Evolutionary conservation across 1,140 invertebrate species (phyloP).

Genomic region (Drosophila takahashii): DNA sequence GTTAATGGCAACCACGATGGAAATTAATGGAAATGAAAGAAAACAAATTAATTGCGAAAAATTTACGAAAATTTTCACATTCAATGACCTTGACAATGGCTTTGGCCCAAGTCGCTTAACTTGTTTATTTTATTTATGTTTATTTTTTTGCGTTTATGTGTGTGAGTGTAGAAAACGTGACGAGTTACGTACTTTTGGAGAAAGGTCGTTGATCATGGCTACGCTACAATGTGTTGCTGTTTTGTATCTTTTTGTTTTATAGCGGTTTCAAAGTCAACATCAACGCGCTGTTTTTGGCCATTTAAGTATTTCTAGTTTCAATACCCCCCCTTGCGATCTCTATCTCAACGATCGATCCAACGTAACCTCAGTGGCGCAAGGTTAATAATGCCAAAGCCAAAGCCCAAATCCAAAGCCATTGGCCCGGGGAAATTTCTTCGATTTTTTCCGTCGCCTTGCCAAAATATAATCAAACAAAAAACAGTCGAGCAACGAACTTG

Average conservation of each 20-base stretch:
- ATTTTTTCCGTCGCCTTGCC: conserved; percentile 22
- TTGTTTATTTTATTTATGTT: conserved; percentile 18
- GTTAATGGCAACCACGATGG: conserved; percentile 42
- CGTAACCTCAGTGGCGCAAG: conserved; percentile 17
- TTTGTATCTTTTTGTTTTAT: conserved; percentile 24
- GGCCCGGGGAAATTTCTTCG: conserved; percentile 38
- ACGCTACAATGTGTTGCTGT: conserved; percentile 38
- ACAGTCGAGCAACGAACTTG: conserved; percentile 24
- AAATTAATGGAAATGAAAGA: conserved; percentile 46
- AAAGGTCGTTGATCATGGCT: conserved; percentile 79
- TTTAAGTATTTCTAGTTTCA: conserved; percentile 75
- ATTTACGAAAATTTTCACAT: conserved; percentile 69
- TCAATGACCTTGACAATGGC: conserved; percentile 80
- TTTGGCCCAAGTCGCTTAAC: conserved; percentile 56
- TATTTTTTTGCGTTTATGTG: conserved; percentile 25
- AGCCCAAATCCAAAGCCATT: conserved; percentile 3
- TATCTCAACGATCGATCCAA: conserved; percentile 9
- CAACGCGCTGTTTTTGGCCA: conserved; percentile 65
- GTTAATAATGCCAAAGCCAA: conserved; percentile 15
- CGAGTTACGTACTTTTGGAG: conserved; percentile 77
- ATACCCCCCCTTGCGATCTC: conserved; percentile 10
- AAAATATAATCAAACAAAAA: conserved; percentile 17
- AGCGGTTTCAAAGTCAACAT: conserved; percentile 75
- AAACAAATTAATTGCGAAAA: conserved; percentile 73
- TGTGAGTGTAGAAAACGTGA: conserved; percentile 75